Evolutionary conservation across 1,140 invertebrate genomes (phyloP).

Genomic region (Physella acuta): DNA sequence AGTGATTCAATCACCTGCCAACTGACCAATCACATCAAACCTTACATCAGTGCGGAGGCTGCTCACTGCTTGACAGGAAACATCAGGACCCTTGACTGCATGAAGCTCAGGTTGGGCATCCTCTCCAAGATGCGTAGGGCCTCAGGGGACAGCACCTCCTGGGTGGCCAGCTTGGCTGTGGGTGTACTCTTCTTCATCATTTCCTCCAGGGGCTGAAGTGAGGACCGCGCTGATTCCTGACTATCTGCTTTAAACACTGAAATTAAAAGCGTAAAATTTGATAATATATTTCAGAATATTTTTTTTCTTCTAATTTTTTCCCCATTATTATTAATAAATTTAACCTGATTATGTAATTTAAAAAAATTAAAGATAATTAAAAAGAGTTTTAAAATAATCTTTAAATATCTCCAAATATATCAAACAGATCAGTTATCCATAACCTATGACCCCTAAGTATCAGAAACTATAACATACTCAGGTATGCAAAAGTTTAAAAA

Average conservation of each 20-base stretch:
- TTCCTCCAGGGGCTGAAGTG: slow-evolving; percentile 49
- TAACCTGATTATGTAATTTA: not conserved
- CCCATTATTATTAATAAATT: not conserved
- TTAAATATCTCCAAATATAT: too few species aligned
- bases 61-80: slow-evolving; percentile 47
- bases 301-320: not conserved
- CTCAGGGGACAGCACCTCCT: slow-evolving; percentile 40
- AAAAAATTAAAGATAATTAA: not conserved
- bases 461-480: too few species aligned
- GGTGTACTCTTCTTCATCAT: slow-evolving; percentile 50
- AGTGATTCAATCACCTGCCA: too few species aligned
- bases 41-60: too few species aligned
- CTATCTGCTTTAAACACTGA: slow-evolving; percentile 49
- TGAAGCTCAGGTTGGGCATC: slow-evolving; percentile 52
- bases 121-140: slow-evolving; percentile 41
- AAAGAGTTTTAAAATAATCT: too few species aligned
- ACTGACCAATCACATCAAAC: too few species aligned
- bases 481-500: too few species aligned
- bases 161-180: slow-evolving; percentile 34
- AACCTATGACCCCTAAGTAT: too few species aligned
- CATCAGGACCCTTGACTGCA: slow-evolving; percentile 56
- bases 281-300: too few species aligned
- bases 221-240: slow-evolving; percentile 32
- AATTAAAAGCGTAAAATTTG: too few species aligned
- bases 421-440: too few species aligned